phyloP scores from a whole-genome alignment of 2,797 vertebrate genomes.

The Pachyuromys duprasi region DNA sequence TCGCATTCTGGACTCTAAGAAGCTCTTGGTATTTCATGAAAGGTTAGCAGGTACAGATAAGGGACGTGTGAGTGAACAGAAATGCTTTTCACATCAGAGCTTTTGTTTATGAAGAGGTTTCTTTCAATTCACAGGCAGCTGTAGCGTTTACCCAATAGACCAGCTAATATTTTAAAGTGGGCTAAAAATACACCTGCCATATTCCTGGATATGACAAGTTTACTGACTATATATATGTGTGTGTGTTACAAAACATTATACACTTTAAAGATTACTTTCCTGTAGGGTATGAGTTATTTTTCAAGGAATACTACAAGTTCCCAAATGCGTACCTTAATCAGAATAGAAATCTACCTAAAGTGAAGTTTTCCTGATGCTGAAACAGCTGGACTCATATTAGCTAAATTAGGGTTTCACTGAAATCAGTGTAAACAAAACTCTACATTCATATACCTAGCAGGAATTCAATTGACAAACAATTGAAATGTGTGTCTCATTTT shows the following conservation, averaged over 20 bases:
- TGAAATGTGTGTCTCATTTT: conserved; percentile 37
- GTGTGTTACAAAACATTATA: not conserved
- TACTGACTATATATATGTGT: not conserved
- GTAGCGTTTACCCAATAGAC: not conserved
- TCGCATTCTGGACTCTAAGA: not conserved
- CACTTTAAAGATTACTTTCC: conserved; percentile 20
- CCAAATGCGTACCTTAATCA: conserved; percentile 24
- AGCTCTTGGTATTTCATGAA: not conserved
- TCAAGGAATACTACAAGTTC: conserved; percentile 37
- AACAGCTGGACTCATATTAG: conserved; percentile 50
- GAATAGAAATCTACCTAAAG: not conserved
- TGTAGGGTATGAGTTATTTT: not conserved
- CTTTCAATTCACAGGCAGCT: not conserved
- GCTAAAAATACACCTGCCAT: not conserved
- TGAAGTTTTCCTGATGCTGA: conserved; percentile 32
- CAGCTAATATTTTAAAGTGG: not conserved
- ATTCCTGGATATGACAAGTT: not conserved
- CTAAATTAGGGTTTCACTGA: conserved; percentile 55
- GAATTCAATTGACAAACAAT: conserved; percentile 39
- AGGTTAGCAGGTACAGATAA: not conserved
- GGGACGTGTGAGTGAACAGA: not conserved
- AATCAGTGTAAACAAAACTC: conserved; percentile 46
- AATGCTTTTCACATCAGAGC: not conserved
- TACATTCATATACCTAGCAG: conserved; percentile 34
- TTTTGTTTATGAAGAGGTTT: conserved; percentile 12